These are phyloP conservation scores for Porites lutea DNA, from an alignment of 64 coral and sea anemone genomes.

Conservation along the genomic window DNA sequence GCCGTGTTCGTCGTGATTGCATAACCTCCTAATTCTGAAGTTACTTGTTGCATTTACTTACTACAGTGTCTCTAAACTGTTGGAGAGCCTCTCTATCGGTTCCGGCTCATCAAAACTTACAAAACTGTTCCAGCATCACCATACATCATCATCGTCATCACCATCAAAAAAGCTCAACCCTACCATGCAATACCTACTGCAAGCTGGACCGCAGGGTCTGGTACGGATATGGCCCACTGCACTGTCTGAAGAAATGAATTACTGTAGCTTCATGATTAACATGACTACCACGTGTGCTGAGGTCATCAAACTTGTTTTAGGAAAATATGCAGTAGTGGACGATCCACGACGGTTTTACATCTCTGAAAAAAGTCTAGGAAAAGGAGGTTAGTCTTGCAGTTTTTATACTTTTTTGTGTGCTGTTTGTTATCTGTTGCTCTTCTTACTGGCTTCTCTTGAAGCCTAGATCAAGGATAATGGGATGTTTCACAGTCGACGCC, in stretches of 20 bases:
- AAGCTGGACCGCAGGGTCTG: constrained; percentile 82
- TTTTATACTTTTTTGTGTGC: background rate
- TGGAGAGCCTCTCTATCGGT: constrained; percentile 78
- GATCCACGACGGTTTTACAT: constrained; percentile 80
- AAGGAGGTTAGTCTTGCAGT: constrained; percentile 61
- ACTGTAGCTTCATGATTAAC: constrained; percentile 91
- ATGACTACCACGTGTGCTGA: constrained; percentile 95
- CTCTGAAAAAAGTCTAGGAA: constrained; percentile 71
- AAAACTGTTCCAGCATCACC: constrained; percentile 63
- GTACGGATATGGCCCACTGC: constrained; percentile 86
- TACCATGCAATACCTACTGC: constrained; percentile 80
- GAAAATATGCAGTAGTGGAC: constrained; percentile 76
- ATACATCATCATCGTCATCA: background rate
- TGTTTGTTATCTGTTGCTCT: too few relatives aligned
- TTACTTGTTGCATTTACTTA: background rate
- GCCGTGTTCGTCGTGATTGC: too few relatives aligned
- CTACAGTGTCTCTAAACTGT: constrained; percentile 63
- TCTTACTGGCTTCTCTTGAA: too few relatives aligned
- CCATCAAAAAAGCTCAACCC: constrained; percentile 82
- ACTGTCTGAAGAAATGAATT: constrained; percentile 75
- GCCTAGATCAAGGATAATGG: too few relatives aligned
- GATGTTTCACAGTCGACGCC: too few relatives aligned
- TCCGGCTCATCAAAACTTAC: constrained; percentile 70
- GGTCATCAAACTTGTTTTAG: constrained; percentile 87
- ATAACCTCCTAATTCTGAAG: background rate